Percentiles rank a stretch among this genome's conserved stretches.
Evolutionary conservation across 2,113 vertebrate genomes (phyloP).

Genomic region (Bucco capensis): DNA sequence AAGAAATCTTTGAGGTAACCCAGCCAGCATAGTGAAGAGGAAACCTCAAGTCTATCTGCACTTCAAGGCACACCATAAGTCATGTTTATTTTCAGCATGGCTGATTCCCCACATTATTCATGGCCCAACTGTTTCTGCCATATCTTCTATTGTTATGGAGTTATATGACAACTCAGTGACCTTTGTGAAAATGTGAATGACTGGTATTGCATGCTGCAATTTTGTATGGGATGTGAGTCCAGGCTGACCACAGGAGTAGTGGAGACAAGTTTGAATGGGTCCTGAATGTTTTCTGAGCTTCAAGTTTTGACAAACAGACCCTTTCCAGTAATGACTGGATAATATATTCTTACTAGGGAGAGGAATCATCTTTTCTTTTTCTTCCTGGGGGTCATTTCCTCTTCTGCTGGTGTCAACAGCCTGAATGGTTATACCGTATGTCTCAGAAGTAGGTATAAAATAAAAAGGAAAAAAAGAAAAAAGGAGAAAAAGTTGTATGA

Average conservation of each 20-base stretch:
- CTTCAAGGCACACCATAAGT: constrained; percentile 22
- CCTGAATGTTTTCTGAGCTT: not conserved
- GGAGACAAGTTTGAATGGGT: not conserved
- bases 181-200: not conserved
- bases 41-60: constrained; percentile 41
- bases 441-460: not conserved
- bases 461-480: not conserved
- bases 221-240: not conserved
- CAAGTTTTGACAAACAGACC: not conserved
- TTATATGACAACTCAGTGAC: not conserved
- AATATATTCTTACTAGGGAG: not conserved
- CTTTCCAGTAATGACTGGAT: not conserved
- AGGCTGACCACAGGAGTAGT: not conserved
- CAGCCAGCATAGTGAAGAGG: constrained; percentile 14
- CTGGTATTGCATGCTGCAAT: not conserved
- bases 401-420: not conserved
- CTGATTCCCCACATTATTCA: not conserved
- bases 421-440: not conserved
- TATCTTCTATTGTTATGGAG: not conserved
- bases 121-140: not conserved
- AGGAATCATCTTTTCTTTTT: not conserved
- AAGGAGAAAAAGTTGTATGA: not conserved
- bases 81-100: constrained; percentile 10
- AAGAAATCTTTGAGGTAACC: constrained; percentile 56
- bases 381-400: not conserved